Evolutionary conservation across 2,113 vertebrate genomes (phyloP).

Genomic region (Dicerorhinus sumatrensis): DNA sequence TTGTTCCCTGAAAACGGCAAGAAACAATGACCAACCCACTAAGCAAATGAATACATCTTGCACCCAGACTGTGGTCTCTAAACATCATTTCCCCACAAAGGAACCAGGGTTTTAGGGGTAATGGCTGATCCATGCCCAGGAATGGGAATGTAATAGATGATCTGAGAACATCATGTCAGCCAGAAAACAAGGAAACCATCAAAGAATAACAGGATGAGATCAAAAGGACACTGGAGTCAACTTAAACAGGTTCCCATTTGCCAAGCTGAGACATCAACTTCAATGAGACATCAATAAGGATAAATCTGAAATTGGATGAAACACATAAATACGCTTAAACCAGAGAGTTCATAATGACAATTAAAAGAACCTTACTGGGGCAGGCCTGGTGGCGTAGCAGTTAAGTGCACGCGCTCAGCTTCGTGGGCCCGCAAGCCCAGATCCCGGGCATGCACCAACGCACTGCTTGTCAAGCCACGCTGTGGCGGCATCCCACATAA

Average conservation of each 20-base stretch:
- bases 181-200: conserved; percentile 7
- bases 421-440: too few relatives aligned
- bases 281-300: neutral
- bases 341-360: neutral
- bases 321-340: neutral
- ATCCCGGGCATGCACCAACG: too few relatives aligned
- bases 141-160: neutral
- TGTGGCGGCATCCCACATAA: too few relatives aligned
- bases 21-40: neutral
- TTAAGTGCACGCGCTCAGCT: too few relatives aligned
- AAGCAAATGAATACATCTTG: neutral
- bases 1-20: neutral
- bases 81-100: neutral
- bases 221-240: neutral
- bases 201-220: neutral
- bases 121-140: neutral
- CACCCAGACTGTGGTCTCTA: neutral
- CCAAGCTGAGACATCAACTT: neutral
- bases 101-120: neutral
- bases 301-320: neutral
- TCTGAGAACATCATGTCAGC: neutral
- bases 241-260: neutral
- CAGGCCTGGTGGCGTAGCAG: too few relatives aligned
- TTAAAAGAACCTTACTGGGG: neutral
- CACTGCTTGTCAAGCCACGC: too few relatives aligned